phyloP scores from a whole-genome alignment of 1,140 invertebrate species.

The Drosophila nigromelanica region DNA sequence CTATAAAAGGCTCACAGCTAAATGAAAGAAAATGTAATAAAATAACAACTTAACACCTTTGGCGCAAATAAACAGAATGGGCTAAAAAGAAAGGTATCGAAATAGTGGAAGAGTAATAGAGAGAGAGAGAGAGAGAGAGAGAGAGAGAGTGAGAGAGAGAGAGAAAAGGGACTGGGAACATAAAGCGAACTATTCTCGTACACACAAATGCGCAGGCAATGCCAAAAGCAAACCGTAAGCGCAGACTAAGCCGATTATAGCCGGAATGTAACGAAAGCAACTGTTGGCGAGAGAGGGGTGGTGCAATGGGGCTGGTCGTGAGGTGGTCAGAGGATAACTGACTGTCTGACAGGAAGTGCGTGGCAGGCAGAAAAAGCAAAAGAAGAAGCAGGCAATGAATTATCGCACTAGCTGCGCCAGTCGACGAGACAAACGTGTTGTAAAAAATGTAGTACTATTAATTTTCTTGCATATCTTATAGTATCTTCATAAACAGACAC shows the following conservation, averaged over 20 bases:
- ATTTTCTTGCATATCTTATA: conserved; percentile 81
- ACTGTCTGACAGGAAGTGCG: conserved; percentile 65
- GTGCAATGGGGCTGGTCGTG: not conserved
- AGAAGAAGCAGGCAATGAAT: conserved; percentile 67
- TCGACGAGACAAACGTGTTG: conserved; percentile 80
- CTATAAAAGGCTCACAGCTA: conserved; percentile 37
- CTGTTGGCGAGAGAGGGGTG: conserved; percentile 10
- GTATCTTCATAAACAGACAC: conserved; percentile 79
- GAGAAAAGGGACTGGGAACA: conserved; percentile 38
- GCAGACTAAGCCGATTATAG: conserved; percentile 81
- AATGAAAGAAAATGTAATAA: conserved; percentile 56
- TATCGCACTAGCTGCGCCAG: conserved; percentile 74
- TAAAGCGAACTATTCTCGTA: conserved; percentile 26
- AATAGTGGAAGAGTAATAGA: not conserved
- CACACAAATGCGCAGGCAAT: conserved; percentile 73
- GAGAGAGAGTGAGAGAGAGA: conserved; percentile 5
- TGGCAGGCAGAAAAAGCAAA: conserved; percentile 48
- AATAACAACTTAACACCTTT: conserved; percentile 60
- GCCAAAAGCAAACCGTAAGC: conserved; percentile 80
- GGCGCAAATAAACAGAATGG: conserved; percentile 31
- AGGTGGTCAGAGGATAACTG: conserved; percentile 23
- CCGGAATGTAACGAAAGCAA: conserved; percentile 50
- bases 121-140: conserved; percentile 34
- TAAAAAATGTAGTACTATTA: conserved; percentile 82
- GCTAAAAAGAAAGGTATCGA: not conserved